These are phyloP conservation scores for Glareola pratincola DNA, from an alignment of 2,113 vertebrate genomes.

Conservation along the genomic window DNA sequence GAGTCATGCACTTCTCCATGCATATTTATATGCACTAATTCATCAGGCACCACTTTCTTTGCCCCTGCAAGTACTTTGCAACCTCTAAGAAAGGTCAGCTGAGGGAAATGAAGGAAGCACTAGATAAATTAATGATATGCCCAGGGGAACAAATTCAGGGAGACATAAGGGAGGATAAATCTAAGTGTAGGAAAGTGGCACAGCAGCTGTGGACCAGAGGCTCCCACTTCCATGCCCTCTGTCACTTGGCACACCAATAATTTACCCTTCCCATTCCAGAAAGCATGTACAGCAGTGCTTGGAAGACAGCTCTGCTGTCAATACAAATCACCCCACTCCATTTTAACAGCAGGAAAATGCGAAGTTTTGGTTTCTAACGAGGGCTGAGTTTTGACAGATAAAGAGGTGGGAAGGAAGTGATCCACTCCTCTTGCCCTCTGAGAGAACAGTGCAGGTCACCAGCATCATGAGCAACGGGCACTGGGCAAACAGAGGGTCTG, in stretches of 20 bases:
- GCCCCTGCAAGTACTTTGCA: background rate
- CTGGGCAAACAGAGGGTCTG: background rate
- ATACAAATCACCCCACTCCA: background rate
- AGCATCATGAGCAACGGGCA: background rate
- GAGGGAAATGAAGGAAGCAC: background rate
- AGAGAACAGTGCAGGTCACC: background rate
- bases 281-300: background rate
- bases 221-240: background rate
- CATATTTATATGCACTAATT: background rate
- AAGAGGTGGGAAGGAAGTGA: background rate
- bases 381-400: background rate
- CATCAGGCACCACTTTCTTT: background rate
- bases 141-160: background rate
- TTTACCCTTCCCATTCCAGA: background rate
- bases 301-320: background rate
- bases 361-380: background rate
- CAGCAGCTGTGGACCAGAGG: background rate
- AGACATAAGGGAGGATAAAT: background rate
- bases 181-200: background rate
- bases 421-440: accelerated
- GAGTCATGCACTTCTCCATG: background rate
- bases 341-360: background rate
- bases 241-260: background rate
- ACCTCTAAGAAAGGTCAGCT: background rate
- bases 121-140: background rate